Evolutionary conservation across 2,888 invertebrate species (phyloP), one percentile per base, ranked within the genome.

Genomic region (Sesia bembeciformis): DNA sequence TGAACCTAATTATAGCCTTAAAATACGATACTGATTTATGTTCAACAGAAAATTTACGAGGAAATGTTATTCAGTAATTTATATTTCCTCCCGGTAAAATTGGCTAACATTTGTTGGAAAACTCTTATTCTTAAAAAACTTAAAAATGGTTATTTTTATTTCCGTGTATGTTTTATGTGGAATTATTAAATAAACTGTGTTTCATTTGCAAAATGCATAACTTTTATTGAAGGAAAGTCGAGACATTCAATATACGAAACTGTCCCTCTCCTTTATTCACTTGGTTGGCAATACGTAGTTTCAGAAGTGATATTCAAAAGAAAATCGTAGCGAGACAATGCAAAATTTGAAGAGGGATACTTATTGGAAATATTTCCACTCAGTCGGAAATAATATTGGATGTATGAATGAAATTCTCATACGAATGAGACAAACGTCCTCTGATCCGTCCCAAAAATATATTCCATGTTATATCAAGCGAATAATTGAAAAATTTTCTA

Each of bases 301-400:
- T 40, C 40, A 40, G 38, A 40, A 52, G 52, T 40, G 40, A 52
- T 52, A 52, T 52, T 52, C 52, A 69, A 70, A 65, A 56, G 56
- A 64, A 68, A 72, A 67, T 68, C 64, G 58, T 56, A 62, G 63
- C 64, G 68, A 69, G 70, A 66, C 67, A 70, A 74, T 74, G 70
- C 65, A 69, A 70, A 74, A 66, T 72, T 67, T 61, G 64, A 62
- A 60, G 59, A 63, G 61, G 65, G 63, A 65, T 72, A 70, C 77
- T 78, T 84, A 84, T 84, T 85, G 83, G 71, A 84, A 83, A 84
- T 82, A 78, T 82, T 77, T 78, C 77, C 74, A 78, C 75, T 76
- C 73, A 76, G 59, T 62, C 69, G 81, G 79, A 82, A 81, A 76
- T 77, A 78, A 80, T 81, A 76, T 82, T 70, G 74, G 72, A 76